Base-by-base conservation (phyloP, 2,888 invertebrate species). In the Brachylomia viminalis region DNA sequence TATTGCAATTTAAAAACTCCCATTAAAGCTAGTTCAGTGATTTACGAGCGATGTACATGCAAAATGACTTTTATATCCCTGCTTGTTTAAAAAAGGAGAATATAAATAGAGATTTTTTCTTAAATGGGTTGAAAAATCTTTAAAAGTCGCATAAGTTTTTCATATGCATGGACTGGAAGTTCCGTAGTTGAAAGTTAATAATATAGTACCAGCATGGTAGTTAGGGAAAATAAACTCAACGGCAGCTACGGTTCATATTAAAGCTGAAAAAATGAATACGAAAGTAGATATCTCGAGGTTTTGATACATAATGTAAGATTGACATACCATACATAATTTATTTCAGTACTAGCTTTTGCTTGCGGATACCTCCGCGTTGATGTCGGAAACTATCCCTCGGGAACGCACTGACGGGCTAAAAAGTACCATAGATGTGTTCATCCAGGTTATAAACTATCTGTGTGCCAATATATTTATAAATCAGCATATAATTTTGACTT, bases 41-140 rank as follows among this genome's bases (percentile, higher is more conserved):
- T 80, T 77, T 77, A 83, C 62, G 73, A 61, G 73, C 58, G 54
- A 70, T 67, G 79, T 69, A 74, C 74, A 85, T 45, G 61, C 68
- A 82, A 74, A 83, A 83, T 85, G 61, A 72, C 74, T 85, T 78
- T 85, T 82, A 75, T 64, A 85, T 78, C 62, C 72, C 10, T 27
- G 59, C 56, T 85, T 85, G 73, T 85, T 85, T 69, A 69, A 77
- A 69, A 72, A 52, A 66, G 3, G 10, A 38, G 64, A 65, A 71
- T 71, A 73, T 65, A 83, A 85, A 81, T 73, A 70, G 10, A 69
- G 49, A 0, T 82, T 65, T 80, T 79, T 84, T 68, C 42, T 54
- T 15, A 82, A 74, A 84, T 72, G 54, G 58, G 58, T 76, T 66
- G 54, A 47, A 62, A 47, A 52, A 73, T 58, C 49, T 85, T 81